Evolutionary conservation across 2,888 invertebrate genomes (phyloP).

Genomic region (Lysandra coridon): DNA sequence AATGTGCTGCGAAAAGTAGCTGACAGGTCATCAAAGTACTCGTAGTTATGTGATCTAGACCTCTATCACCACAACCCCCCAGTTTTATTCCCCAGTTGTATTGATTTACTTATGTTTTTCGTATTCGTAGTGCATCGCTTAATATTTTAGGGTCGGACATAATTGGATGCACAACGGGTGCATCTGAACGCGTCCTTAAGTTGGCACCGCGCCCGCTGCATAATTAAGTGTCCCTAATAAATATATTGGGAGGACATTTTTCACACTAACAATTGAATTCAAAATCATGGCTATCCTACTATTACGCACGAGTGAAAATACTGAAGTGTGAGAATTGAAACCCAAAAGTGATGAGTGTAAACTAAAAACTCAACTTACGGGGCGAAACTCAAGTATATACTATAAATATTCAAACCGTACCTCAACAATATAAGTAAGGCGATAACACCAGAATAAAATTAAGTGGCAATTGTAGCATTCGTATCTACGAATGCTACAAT

Average conservation of each 20-base stretch:
- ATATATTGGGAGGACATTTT: constrained; percentile 48
- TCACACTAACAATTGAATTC: neutral
- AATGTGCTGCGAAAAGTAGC: too few species aligned
- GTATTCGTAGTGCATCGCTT: constrained; percentile 66
- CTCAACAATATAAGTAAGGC: neutral
- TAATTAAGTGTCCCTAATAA: constrained; percentile 63
- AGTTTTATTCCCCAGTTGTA: constrained; percentile 38
- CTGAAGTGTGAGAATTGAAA: neutral
- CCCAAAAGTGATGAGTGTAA: too few species aligned
- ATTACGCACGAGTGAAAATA: neutral
- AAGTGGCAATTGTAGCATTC: neutral
- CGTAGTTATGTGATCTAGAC: neutral
- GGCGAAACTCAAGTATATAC: too few species aligned
- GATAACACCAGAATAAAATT: too few species aligned
- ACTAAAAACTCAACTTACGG: too few species aligned
- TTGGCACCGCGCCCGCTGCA: constrained; percentile 69
- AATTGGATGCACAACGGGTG: constrained; percentile 72
- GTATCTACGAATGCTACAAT: too few species aligned
- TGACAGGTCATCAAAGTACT: too few species aligned
- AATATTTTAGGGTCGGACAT: constrained; percentile 76
- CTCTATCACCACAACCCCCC: neutral
- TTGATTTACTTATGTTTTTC: constrained; percentile 64
- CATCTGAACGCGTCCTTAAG: constrained; percentile 65
- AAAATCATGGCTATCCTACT: neutral
- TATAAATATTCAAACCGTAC: too few species aligned